Evolutionary conservation across 2,113 vertebrate species (phyloP).

Genomic region (Lepidothrix coronata): DNA sequence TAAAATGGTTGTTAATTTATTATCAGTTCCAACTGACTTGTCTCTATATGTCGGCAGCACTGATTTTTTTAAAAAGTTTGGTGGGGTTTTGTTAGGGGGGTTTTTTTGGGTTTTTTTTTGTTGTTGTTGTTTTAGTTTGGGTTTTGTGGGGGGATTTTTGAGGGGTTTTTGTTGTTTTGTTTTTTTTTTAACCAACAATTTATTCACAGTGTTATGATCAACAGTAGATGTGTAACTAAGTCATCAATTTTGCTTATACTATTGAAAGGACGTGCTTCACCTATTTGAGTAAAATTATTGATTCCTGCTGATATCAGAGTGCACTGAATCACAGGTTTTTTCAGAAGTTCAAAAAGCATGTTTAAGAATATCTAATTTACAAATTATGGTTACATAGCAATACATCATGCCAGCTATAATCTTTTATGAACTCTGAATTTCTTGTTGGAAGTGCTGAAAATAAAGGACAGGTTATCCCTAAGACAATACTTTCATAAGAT

Average conservation of each 20-base stretch:
- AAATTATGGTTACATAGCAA: background rate
- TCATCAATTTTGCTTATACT: background rate
- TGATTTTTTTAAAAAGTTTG: background rate
- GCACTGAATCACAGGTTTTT: background rate
- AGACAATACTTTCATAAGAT: background rate
- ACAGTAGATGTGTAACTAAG: background rate
- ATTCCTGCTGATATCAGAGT: slow-evolving; percentile 14
- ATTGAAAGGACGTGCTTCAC: background rate
- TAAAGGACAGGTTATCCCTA: background rate
- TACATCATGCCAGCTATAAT: background rate
- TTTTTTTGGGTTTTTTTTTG: background rate
- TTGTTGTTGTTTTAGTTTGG: background rate
- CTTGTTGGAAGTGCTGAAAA: background rate
- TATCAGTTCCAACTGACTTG: background rate
- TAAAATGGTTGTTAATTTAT: background rate
- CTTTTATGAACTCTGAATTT: background rate
- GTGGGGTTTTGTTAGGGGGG: background rate
- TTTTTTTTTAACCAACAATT: background rate
- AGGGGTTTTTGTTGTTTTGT: no score
- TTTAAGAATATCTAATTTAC: background rate
- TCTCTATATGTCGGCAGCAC: background rate
- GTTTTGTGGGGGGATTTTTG: background rate
- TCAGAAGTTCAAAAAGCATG: background rate
- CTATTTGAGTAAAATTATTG: background rate
- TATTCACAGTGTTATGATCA: background rate